Base-by-base conservation (phyloP, 2,113 vertebrate species). In the Prunella fulvescens region DNA sequence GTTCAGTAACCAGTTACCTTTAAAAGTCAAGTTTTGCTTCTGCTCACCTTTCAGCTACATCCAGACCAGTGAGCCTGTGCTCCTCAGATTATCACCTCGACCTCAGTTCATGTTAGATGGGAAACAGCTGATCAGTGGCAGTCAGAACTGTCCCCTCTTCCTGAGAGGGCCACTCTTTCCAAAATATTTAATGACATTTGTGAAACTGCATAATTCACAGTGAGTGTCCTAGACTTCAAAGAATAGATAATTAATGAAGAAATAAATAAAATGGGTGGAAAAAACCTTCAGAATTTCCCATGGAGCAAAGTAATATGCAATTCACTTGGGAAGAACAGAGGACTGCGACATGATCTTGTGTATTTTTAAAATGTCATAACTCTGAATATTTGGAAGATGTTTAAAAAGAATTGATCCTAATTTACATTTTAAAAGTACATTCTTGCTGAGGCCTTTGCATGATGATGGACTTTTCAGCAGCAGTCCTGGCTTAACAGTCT, bases 301-400 rank as follows among this genome's bases (percentile, higher is more conserved):
- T 16, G 40, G 67, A 95, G 88, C 44, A 90, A 86, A 92, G 60
- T 51, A 85, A 65, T 51, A 69, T 6, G 16, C 58, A 83, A 90
- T 73, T 95, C 95, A 70, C 40, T 77, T 48, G 60, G 79, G 82
- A 93, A 93, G 79, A 96, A 80, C 2, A 48, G 79, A 83, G 79
- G 35, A 88, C 35, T 73, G 37, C 60, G 56, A 73, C 14, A 90
- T 69, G 88, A 82, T 50, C 77, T 50, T 73, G 47, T 33, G 3
- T 78, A 67, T 67, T 94, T 94, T 96, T 86, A 74, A 81, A 88
- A 86, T 56, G 82, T 37, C 67, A 31, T 37, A 60, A 70, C 25
- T 67, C 31, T 64, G 51, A 77, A 37, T 86, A 81, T 71, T 33
- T 92, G 76, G 76, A 92, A 71, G 37, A 81, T 26, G 31, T 74